Conservation (phyloP, 30 jellyfish, hydroid and myxozoan species). For the Cassiopea xamachana region DNA sequence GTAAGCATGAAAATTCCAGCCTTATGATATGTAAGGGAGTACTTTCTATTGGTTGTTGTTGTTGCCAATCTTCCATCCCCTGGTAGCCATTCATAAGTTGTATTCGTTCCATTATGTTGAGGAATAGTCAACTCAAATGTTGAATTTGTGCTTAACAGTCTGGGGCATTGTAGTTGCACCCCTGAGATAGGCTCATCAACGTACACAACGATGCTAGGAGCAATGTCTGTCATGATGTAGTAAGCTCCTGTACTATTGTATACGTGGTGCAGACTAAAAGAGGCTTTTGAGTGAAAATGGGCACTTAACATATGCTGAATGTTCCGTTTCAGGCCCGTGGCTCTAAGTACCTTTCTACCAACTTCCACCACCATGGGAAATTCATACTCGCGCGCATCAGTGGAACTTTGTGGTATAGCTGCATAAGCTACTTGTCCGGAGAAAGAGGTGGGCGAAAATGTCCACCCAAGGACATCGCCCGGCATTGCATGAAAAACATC, state of each 20-base stretch:
- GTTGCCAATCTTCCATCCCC: conserved; percentile 64
- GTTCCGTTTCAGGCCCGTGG: conserved; percentile 29
- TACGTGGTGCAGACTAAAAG: conserved; percentile 72
- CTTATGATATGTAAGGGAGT: conserved; percentile 33
- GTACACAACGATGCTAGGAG: conserved; percentile 63
- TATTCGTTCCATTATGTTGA: conserved; percentile 82
- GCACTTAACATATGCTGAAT: conserved; percentile 78
- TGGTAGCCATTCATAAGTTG: conserved; percentile 81
- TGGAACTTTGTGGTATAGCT: conserved; percentile 7
- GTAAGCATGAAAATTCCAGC: conserved; percentile 82
- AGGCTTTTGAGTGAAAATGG: conserved; percentile 71
- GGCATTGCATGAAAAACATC: conserved; percentile 65
- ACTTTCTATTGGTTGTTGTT: conserved; percentile 21
- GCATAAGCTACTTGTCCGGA: conserved; percentile 73
- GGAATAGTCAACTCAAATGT: conserved; percentile 44
- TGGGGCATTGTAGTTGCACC: conserved; percentile 68
- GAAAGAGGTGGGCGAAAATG: conserved; percentile 40
- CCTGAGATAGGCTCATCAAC: conserved; percentile 82
- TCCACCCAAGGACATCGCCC: conserved; percentile 97
- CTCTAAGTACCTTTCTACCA: conserved; percentile 39
- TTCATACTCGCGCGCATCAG: conserved; percentile 77
- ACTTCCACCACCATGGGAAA: conserved; percentile 43
- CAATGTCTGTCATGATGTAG: conserved; percentile 43
- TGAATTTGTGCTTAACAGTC: conserved; percentile 41
- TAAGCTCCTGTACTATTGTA: conserved; percentile 84